These are phyloP conservation scores for Philonicus albiceps DNA, from an alignment of 2,888 invertebrate genomes.

Conservation along the genomic window DNA sequence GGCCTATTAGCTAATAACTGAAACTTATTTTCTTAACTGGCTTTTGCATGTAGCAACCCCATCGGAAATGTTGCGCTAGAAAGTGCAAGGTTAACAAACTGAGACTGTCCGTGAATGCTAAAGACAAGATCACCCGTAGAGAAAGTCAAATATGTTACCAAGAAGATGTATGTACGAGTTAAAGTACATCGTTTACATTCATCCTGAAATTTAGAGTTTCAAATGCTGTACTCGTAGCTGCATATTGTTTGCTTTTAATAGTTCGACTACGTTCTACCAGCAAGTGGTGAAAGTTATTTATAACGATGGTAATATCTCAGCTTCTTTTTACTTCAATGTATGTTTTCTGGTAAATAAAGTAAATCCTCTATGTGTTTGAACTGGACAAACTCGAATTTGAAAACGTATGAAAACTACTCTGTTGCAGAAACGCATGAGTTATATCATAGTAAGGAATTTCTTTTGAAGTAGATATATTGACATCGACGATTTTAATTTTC, in stretches of 20 bases:
- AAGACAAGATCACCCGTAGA: conserved; percentile 4
- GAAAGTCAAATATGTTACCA: conserved; percentile 20
- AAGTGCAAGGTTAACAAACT: conserved; percentile 44
- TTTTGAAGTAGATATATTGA: neutral
- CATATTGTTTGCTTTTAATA: neutral
- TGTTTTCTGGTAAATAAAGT: neutral
- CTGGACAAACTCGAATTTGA: neutral
- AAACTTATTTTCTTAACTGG: neutral
- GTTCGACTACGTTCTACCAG: neutral
- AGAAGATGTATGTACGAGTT: neutral
- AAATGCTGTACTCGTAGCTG: neutral
- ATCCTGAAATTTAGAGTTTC: neutral
- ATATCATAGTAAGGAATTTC: neutral
- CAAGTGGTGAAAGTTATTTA: conserved; percentile 25
- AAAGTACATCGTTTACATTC: neutral
- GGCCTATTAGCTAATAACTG: neutral
- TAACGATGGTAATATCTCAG: neutral
- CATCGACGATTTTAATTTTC: neutral
- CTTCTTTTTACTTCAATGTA: neutral
- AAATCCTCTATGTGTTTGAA: neutral
- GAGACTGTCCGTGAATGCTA: conserved; percentile 24
- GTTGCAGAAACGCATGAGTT: neutral
- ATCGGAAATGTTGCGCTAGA: neutral
- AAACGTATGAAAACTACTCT: neutral
- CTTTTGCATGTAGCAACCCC: neutral